Evolutionary conservation across 2,113 vertebrate genomes (phyloP).

Genomic region (Ciconia maguari): DNA sequence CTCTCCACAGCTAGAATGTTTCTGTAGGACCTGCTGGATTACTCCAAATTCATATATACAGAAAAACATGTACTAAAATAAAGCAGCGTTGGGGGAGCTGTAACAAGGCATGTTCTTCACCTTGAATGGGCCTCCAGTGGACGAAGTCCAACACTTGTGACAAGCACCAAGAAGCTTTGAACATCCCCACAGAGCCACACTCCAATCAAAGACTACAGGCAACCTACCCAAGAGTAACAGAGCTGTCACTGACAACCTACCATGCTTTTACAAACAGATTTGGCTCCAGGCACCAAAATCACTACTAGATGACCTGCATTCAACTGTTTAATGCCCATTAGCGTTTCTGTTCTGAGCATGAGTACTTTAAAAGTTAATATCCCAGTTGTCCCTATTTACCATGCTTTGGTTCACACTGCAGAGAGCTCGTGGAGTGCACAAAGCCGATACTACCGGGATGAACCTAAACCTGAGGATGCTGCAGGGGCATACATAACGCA

Average conservation of each 20-base stretch:
- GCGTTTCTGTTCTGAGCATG: not conserved
- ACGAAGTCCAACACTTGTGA: not conserved
- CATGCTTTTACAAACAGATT: not conserved
- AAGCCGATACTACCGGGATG: not conserved
- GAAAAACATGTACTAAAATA: not conserved
- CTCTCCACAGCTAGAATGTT: not conserved
- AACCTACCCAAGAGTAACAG: not conserved
- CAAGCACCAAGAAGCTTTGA: not conserved
- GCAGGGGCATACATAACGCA: rapidly evolving
- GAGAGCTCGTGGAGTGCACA: not conserved
- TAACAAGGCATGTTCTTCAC: not conserved
- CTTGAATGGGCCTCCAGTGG: not conserved
- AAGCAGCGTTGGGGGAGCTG: not conserved
- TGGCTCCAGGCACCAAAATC: not conserved
- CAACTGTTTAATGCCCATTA: not conserved
- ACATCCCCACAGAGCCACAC: not conserved
- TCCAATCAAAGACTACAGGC: not conserved
- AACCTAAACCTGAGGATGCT: not conserved
- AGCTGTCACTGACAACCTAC: not conserved
- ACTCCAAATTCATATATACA: not conserved
- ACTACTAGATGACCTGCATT: not conserved
- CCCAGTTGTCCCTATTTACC: not conserved
- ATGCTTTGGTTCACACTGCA: not conserved
- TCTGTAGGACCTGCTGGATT: not conserved
- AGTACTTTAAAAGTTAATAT: not conserved